Conservation (phyloP, 2,113 vertebrate species). For the Oreochromis niloticus region DNA sequence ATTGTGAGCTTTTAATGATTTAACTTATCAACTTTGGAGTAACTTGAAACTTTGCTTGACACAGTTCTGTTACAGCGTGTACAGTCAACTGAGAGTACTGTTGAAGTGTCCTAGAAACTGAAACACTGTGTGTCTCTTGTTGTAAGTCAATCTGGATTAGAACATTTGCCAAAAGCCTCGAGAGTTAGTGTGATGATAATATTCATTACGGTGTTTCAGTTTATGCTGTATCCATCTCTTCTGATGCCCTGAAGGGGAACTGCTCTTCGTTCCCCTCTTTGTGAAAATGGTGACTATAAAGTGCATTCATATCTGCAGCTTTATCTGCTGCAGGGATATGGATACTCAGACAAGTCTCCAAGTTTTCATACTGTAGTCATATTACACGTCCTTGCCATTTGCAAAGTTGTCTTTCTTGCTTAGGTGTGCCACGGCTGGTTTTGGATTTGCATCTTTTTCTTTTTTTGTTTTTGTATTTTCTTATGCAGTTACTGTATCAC, state of each 20-base stretch:
- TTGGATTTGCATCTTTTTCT: constrained; percentile 5
- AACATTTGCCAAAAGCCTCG: constrained; percentile 10
- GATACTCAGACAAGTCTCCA: background rate
- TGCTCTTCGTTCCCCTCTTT: constrained; percentile 10
- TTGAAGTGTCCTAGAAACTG: constrained; percentile 23
- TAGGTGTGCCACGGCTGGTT: constrained; percentile 32
- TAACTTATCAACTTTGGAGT: background rate
- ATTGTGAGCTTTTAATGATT: background rate
- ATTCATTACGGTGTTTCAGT: constrained; percentile 24
- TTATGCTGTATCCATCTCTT: constrained; percentile 27
- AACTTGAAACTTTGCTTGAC: background rate
- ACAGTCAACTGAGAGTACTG: background rate
- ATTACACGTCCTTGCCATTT: constrained; percentile 24
- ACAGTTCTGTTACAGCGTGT: background rate
- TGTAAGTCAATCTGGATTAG: background rate
- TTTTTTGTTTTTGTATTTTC: background rate
- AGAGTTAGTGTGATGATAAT: constrained; percentile 22
- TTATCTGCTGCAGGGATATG: background rate
- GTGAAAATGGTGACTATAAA: constrained; percentile 18
- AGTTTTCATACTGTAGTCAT: background rate
- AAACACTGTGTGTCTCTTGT: background rate
- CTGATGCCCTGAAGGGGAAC: constrained; percentile 5
- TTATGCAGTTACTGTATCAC: background rate
- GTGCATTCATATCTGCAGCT: background rate
- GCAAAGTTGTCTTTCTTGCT: constrained; percentile 48